Conservation (phyloP, 2,888 invertebrate species). For the Charanyca ferruginea region DNA sequence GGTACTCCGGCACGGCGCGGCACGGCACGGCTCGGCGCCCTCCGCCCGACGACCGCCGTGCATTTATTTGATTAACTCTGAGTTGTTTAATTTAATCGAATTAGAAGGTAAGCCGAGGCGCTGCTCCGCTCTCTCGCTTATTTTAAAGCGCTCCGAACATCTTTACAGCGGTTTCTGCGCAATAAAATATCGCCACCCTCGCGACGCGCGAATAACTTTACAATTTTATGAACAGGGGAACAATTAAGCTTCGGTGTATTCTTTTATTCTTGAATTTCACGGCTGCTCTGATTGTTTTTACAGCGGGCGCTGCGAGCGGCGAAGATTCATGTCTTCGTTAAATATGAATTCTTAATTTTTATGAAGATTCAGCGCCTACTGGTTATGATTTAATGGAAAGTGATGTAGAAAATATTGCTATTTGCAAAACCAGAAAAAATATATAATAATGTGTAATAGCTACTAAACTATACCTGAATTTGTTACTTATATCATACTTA, state of each 20-base stretch:
- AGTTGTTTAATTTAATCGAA: slow-evolving; percentile 92
- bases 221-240: slow-evolving; percentile 91
- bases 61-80: slow-evolving; percentile 92
- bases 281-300: slow-evolving; percentile 87
- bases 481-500: too few relatives aligned
- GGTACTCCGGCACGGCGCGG: slow-evolving; percentile 58
- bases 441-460: neutral
- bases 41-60: slow-evolving; percentile 80
- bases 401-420: slow-evolving; percentile 65
- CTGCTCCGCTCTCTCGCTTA: slow-evolving; percentile 81
- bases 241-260: slow-evolving; percentile 89
- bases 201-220: slow-evolving; percentile 87
- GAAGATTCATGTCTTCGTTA: slow-evolving; percentile 88
- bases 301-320: slow-evolving; percentile 75
- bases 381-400: slow-evolving; percentile 79
- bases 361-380: slow-evolving; percentile 84
- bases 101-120: slow-evolving; percentile 87
- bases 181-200: slow-evolving; percentile 90
- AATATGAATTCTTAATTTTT: slow-evolving; percentile 89
- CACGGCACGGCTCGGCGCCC: slow-evolving; percentile 64
- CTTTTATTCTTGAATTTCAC: slow-evolving; percentile 88
- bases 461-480: too few relatives aligned
- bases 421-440: slow-evolving; percentile 36
- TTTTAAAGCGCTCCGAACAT: slow-evolving; percentile 90
- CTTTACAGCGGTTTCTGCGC: slow-evolving; percentile 90